Conservation (phyloP, 1,140 invertebrate genomes). For the Orius insidiosus region DNA sequence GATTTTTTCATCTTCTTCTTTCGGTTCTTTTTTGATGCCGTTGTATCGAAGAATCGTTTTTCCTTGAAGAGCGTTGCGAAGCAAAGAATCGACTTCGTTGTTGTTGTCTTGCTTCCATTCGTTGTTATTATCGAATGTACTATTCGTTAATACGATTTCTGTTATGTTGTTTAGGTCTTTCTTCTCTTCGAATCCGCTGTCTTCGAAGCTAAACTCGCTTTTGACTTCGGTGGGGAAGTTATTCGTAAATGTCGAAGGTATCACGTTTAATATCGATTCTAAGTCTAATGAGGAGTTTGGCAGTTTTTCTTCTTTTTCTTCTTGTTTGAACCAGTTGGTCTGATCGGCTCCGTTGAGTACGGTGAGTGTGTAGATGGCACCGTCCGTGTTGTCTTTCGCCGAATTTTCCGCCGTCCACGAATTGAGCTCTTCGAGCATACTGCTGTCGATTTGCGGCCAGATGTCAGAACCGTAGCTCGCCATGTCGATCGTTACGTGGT, state of each 20-base stretch:
- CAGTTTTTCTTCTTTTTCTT: slow-evolving; percentile 20
- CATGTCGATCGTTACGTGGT: slow-evolving; percentile 22
- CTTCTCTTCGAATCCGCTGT: slow-evolving; percentile 47
- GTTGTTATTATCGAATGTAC: slow-evolving; percentile 50
- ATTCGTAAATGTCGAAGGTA: slow-evolving; percentile 21
- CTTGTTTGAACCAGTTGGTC: slow-evolving; percentile 17
- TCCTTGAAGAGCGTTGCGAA: slow-evolving; percentile 64
- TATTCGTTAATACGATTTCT: slow-evolving; percentile 23
- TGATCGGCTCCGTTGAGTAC: slow-evolving; percentile 31
- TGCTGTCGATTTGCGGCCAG: slow-evolving; percentile 37
- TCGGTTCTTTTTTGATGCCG: slow-evolving; percentile 19
- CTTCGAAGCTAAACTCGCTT: slow-evolving; percentile 40
- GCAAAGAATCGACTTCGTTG: slow-evolving; percentile 44
- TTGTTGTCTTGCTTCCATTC: slow-evolving; percentile 59
- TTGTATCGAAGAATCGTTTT: slow-evolving; percentile 26
- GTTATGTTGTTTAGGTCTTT: slow-evolving; percentile 33
- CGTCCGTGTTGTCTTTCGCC: slow-evolving; percentile 30
- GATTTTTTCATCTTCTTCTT: slow-evolving; percentile 14
- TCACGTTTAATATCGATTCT: slow-evolving; percentile 30
- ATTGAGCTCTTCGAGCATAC: slow-evolving; percentile 60
- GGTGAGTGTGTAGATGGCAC: slow-evolving; percentile 36
- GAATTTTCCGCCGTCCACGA: slow-evolving; percentile 51
- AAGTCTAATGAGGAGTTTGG: slow-evolving; percentile 26
- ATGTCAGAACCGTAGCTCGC: slow-evolving; percentile 16
- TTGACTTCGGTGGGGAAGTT: slow-evolving; percentile 18